Evolutionary conservation across 2,113 vertebrate species (phyloP).

Genomic region (Cinclus cinclus): DNA sequence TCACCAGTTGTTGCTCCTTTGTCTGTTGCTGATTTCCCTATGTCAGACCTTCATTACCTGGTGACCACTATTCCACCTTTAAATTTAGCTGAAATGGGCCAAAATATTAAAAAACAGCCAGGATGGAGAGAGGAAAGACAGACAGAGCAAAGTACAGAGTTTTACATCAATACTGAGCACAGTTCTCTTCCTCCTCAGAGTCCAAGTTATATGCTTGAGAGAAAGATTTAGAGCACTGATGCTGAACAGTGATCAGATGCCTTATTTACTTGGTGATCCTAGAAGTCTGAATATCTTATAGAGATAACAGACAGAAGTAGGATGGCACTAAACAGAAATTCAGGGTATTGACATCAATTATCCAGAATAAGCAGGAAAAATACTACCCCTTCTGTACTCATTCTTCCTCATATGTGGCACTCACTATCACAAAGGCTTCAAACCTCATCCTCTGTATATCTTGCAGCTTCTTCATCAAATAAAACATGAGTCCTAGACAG

Average conservation of each 20-base stretch:
- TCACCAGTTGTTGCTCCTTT: neutral
- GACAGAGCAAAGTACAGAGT: neutral
- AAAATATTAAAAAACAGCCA: neutral
- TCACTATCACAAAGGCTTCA: neutral
- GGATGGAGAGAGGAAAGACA: accelerated
- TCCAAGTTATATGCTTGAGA: neutral
- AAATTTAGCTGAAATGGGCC: neutral
- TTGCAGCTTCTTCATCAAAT: neutral
- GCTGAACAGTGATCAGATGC: neutral
- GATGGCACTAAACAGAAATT: neutral
- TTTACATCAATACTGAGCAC: neutral
- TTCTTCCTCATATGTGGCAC: neutral
- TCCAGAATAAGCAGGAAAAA: neutral
- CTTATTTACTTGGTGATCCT: neutral
- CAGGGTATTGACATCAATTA: neutral
- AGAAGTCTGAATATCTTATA: neutral
- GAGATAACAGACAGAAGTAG: neutral
- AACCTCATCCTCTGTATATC: neutral
- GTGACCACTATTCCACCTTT: neutral
- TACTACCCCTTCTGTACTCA: neutral
- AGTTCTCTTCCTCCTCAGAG: neutral
- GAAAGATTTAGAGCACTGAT: constrained; percentile 6
- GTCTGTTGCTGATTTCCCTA: neutral
- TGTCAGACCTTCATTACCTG: neutral
- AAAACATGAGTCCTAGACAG: neutral